A percentile compares a stretch with the other conserved stretches of the same genome.
phyloP scores from a whole-genome alignment of 2,797 vertebrate species.

The Cottoperca gobio region DNA sequence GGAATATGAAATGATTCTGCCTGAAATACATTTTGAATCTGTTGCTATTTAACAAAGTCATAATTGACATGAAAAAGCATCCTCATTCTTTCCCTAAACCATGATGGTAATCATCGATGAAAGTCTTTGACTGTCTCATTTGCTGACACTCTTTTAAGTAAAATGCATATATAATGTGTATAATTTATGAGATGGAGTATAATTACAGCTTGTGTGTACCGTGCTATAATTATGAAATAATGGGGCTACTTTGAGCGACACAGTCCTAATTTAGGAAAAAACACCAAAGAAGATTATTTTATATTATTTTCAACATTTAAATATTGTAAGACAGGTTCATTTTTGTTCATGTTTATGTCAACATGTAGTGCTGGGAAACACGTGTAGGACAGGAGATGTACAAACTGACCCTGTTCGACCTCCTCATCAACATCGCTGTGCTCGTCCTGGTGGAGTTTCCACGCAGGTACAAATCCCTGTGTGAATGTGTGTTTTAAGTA shows the following conservation, averaged over 20 bases:
- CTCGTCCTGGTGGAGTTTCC: constrained; percentile 89
- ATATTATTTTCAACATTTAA: neutral
- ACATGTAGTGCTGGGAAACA: constrained; percentile 92
- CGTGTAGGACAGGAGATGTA: constrained; percentile 94
- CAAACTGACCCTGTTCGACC: constrained; percentile 90
- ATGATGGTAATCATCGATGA: neutral
- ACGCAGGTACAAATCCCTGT: constrained; percentile 81
- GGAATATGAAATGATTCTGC: neutral
- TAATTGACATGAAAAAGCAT: neutral
- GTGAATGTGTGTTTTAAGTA: neutral
- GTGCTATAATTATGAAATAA: neutral
- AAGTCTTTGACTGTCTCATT: neutral
- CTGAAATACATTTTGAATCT: neutral
- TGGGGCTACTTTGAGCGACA: neutral
- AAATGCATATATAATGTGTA: neutral
- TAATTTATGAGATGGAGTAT: neutral
- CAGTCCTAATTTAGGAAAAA: neutral
- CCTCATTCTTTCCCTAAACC: neutral
- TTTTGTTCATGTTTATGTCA: constrained; percentile 15
- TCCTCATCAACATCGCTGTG: constrained; percentile 84
- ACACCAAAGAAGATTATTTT: neutral
- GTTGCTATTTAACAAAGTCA: neutral
- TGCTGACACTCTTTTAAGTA: neutral
- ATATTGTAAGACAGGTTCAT: neutral
- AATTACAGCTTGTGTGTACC: neutral